A percentile compares a stretch with the other conserved stretches of the same genome.
Evolutionary conservation across 2,797 vertebrate species (phyloP).

Genomic region (Macrochelys suwanniensis): DNA sequence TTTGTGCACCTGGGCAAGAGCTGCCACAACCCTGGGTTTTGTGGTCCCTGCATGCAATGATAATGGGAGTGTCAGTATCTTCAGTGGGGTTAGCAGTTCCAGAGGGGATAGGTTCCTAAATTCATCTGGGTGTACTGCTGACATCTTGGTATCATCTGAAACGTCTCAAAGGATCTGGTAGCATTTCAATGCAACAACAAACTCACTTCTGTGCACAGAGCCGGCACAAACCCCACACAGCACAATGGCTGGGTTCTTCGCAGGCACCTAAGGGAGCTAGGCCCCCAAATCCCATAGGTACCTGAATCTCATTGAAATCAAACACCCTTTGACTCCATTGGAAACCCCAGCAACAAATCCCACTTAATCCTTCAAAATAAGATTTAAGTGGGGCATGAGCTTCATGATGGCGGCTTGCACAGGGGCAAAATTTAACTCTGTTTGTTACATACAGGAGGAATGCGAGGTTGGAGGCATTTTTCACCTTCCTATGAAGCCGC

Average conservation of each 20-base stretch:
- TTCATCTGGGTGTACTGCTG: too few species aligned
- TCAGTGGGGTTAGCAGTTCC: neutral
- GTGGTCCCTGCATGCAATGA: neutral
- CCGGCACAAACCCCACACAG: neutral
- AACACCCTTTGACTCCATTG: neutral
- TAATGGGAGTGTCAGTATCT: neutral
- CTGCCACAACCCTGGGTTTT: neutral
- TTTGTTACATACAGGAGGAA: neutral
- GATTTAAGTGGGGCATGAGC: neutral
- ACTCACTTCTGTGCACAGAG: neutral
- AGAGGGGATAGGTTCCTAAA: neutral
- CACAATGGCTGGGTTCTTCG: neutral
- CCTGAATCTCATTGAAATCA: too few species aligned
- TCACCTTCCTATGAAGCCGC: neutral
- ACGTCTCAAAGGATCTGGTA: neutral
- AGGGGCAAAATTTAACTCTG: neutral
- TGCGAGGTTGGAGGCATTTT: neutral
- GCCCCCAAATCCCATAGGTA: neutral
- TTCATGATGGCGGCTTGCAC: neutral
- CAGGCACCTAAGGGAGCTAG: neutral
- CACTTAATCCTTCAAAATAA: neutral
- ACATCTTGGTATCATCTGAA: fast-evolving
- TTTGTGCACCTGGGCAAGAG: neutral
- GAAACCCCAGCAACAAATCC: neutral
- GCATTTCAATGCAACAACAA: neutral